Base-by-base conservation (phyloP, 2,888 invertebrate species). In the Bombyx huttoni region DNA sequence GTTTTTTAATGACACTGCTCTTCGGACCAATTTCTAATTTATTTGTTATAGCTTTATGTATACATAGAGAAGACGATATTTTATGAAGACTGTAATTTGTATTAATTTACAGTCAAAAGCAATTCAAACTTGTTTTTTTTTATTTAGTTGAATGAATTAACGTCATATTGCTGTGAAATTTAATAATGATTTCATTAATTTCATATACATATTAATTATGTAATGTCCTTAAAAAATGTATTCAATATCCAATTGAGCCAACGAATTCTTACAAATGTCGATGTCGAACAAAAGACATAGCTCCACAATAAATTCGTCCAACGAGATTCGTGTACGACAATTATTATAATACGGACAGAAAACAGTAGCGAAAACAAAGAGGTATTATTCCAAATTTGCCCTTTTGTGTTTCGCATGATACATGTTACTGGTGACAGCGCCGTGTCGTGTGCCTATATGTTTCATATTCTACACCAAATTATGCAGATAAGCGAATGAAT, bases 401-500 rank as follows among this genome's bases (percentile, higher is more conserved):
- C 81, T 78, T 40, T 82, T 79, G 81, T 79, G 80, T 81, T 70
- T 69, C 75, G 63, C 74, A 79, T 81, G 79, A 81, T 84, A 84
- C 81, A 81, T 81, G 78, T 78, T 76, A 65, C 67, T 66, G 68
- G 73, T 75, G 78, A 80, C 79, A 81, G 76, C 75, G 63, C 70
- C 70, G 66, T 75, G 75, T 77, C 73, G 74, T 74, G 65, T 72
- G 75, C 77, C 78, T 79, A 82, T 81, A 83, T 78, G 74, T 80
- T 81, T 77, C 81, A 74, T 81, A 78, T 77, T 79, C 76, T 73
- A 77, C 78, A 76, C 64, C 73, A 80, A 83, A 85, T 86, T 84
- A 83, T 86, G 81, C 72, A 83, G 84, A 85, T 85, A 82, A 81
- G 82, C 78, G 75, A 82, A 73, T 81, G 79, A 83, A 84, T 82